Percentiles rank a stretch among this genome's conserved stretches.
These are phyloP conservation scores for Halictus quadricinctus DNA, from an alignment of 2,888 invertebrate genomes.

Conservation along the genomic window DNA sequence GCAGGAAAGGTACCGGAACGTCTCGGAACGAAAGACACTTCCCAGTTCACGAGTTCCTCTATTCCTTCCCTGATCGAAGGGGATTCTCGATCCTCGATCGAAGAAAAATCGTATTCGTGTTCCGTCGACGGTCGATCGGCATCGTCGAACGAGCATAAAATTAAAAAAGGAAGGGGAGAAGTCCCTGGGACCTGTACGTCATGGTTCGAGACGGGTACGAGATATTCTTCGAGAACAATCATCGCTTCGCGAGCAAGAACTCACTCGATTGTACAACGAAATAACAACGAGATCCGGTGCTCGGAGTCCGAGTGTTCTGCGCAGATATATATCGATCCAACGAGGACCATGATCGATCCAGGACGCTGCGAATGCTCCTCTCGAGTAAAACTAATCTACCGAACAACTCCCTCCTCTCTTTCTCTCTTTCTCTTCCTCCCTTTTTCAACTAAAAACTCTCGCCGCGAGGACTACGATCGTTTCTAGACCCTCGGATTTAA, in stretches of 20 bases:
- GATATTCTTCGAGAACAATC: background rate
- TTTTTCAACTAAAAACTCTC: conserved; percentile 13
- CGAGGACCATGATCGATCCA: conserved; percentile 25
- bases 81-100: background rate
- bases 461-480: conserved; percentile 1
- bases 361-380: conserved; percentile 12
- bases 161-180: conserved; percentile 12
- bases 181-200: conserved; percentile 23
- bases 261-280: conserved; percentile 50
- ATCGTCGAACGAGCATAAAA: conserved; percentile 3
- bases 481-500: conserved; percentile 2
- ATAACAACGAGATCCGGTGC: conserved; percentile 51
- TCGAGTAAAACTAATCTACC: conserved; percentile 25
- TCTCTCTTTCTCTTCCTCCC: background rate
- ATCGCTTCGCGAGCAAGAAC: background rate
- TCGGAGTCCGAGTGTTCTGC: conserved; percentile 14
- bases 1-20: background rate
- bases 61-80: background rate
- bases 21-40: background rate
- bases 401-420: background rate
- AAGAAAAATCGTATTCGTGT: background rate
- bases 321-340: background rate
- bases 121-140: background rate
- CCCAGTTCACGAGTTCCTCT: background rate
- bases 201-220: conserved; percentile 21